Conservation (phyloP, 2,888 invertebrate species). For the Ariolimax columbianus region DNA sequence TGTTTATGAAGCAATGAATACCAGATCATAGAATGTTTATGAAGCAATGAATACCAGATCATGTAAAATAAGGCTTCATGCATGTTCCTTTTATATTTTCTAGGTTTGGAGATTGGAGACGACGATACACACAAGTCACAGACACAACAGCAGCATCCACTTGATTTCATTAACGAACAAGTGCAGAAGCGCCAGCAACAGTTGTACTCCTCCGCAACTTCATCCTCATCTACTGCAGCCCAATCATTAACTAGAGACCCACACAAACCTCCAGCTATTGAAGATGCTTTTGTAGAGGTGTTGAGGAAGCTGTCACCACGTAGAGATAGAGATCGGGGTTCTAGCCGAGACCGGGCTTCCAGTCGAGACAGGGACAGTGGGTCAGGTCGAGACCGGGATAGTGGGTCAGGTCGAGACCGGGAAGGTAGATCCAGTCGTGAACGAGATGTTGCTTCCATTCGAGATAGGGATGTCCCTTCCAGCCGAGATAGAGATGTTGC, state of each 20-base stretch:
- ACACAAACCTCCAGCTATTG: conserved; percentile 47
- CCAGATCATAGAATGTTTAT: no score
- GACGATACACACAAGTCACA: conserved; percentile 50
- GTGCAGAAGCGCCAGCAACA: conserved; percentile 56
- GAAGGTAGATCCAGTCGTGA: no score
- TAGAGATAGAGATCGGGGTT: conserved; percentile 28
- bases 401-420: conserved; percentile 37
- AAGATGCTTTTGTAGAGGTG: conserved; percentile 50
- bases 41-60: no score
- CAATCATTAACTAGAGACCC: conserved; percentile 42
- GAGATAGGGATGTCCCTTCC: conserved; percentile 42
- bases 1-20: no score
- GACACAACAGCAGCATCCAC: conserved; percentile 66
- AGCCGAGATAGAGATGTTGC: conserved; percentile 31
- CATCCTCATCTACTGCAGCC: conserved; percentile 45
- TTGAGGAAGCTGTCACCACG: conserved; percentile 47
- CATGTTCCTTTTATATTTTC: not conserved
- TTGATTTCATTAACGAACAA: conserved; percentile 68
- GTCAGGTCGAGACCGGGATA: conserved; percentile 33
- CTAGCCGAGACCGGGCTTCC: conserved; percentile 32
- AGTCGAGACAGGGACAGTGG: conserved; percentile 27
- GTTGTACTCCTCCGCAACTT: conserved; percentile 44
- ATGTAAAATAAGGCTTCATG: no score
- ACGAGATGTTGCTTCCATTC: no score
- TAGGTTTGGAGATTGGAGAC: conserved; percentile 38